phyloP scores from a whole-genome alignment of 2,888 invertebrate species.

The Ptycholaimellus sp. region DNA sequence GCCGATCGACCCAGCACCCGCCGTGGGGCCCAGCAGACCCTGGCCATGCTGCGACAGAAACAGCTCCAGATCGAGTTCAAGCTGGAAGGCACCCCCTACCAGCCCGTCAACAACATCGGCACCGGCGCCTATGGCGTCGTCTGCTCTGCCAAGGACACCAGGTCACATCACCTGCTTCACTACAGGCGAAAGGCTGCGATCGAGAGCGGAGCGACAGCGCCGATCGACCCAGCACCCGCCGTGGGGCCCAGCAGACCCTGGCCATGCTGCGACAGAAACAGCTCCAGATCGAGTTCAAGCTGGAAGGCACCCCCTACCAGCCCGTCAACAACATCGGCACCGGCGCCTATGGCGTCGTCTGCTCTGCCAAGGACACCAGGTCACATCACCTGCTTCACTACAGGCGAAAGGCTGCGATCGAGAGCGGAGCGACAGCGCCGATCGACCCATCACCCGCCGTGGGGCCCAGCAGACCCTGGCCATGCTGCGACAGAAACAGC shows the following conservation, averaged over 20 bases:
- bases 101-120: slow-evolving; percentile 16
- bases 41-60: slow-evolving; percentile 1
- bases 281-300: slow-evolving; percentile 27
- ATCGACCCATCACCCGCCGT: too few species aligned
- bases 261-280: background rate
- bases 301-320: slow-evolving; percentile 25
- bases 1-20: too few species aligned
- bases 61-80: slow-evolving; percentile 27
- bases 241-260: too few species aligned
- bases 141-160: slow-evolving; percentile 28
- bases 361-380: slow-evolving; percentile 11
- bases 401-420: too few species aligned
- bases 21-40: too few species aligned
- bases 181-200: too few species aligned
- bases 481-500: background rate
- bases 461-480: too few species aligned
- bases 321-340: slow-evolving; percentile 17
- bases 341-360: slow-evolving; percentile 33
- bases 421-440: too few species aligned
- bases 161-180: slow-evolving; percentile 18
- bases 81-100: slow-evolving; percentile 25
- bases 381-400: slow-evolving; percentile 17
- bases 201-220: too few species aligned
- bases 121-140: slow-evolving; percentile 32
- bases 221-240: too few species aligned